Conservation (phyloP, 2,113 vertebrate genomes). For the Actinemys pallida region DNA sequence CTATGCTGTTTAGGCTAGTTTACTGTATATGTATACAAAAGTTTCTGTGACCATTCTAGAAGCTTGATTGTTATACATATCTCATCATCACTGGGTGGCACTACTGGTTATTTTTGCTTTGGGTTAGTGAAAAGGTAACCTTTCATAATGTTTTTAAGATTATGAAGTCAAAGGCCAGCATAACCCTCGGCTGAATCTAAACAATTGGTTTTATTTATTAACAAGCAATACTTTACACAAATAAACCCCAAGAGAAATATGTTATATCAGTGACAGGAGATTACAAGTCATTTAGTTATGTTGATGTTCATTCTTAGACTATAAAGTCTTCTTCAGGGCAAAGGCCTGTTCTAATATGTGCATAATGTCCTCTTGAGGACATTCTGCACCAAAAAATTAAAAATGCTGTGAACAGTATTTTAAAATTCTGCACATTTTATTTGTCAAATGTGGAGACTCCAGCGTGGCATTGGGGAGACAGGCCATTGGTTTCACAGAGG, state of each 20-base stretch:
- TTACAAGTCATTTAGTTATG: neutral
- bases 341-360: neutral
- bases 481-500: too few relatives aligned
- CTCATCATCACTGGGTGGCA: neutral
- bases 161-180: constrained; percentile 2
- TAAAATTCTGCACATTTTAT: too few relatives aligned
- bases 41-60: neutral
- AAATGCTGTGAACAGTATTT: too few relatives aligned
- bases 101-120: neutral
- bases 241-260: neutral
- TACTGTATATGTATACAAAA: neutral
- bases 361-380: neutral
- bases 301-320: neutral
- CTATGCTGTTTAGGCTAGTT: neutral
- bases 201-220: neutral
- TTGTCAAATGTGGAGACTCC: too few relatives aligned
- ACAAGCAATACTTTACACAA: neutral
- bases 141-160: neutral
- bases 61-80: neutral
- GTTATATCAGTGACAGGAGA: neutral
- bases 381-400: too few relatives aligned
- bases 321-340: neutral
- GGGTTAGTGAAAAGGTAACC: neutral
- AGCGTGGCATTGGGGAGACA: too few relatives aligned
- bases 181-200: neutral